Percentiles rank a stretch among this genome's conserved stretches.
Evolutionary conservation across 2,888 invertebrate species (phyloP).

Genomic region (Mesochorus sp.): DNA sequence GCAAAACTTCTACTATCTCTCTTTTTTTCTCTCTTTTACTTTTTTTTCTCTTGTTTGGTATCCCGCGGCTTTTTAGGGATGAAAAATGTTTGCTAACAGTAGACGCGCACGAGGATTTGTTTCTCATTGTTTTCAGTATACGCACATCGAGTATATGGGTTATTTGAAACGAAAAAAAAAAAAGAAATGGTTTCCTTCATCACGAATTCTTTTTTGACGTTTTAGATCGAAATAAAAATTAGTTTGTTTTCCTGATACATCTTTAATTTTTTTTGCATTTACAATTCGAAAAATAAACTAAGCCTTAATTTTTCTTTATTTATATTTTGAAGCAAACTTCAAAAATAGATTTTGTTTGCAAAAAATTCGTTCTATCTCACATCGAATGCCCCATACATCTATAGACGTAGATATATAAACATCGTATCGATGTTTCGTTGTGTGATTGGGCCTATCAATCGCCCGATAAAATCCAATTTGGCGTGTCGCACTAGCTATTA

Average conservation of each 20-base stretch:
- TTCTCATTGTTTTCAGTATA: conserved; percentile 26
- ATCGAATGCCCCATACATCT: too few species aligned
- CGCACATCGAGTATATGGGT: not conserved
- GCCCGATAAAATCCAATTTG: conserved; percentile 46
- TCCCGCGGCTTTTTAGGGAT: conserved; percentile 2
- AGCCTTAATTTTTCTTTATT: too few species aligned
- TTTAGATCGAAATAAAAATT: too few species aligned
- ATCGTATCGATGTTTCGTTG: conserved; percentile 11
- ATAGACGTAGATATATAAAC: not conserved
- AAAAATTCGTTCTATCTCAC: too few species aligned
- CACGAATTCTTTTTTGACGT: too few species aligned
- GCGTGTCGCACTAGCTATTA: conserved; percentile 25
- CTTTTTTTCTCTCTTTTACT: not conserved
- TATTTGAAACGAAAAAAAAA: not conserved
- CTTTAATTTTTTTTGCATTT: too few species aligned
- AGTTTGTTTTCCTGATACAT: too few species aligned
- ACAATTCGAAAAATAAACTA: too few species aligned
- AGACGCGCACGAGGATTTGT: conserved; percentile 25
- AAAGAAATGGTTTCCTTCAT: too few species aligned
- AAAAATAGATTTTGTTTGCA: too few species aligned
- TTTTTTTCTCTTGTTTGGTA: not conserved
- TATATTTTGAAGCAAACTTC: too few species aligned
- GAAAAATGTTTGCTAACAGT: conserved; percentile 43
- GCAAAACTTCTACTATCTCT: conserved; percentile 1
- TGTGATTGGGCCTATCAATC: conserved; percentile 38